phyloP scores from a whole-genome alignment of 2,113 vertebrate species.

The Alaudala cheleensis region DNA sequence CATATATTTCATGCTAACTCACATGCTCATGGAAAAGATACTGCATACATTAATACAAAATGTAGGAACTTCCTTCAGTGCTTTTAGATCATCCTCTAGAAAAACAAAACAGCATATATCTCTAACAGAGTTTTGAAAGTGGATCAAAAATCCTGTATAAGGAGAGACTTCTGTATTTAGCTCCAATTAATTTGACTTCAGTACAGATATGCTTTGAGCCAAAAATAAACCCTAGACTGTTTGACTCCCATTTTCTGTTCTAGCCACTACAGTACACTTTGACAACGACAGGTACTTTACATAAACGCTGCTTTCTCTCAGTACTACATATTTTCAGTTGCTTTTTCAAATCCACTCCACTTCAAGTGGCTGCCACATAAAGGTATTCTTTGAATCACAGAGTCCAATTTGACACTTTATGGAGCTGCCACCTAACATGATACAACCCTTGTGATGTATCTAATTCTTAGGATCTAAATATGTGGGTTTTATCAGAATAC shows the following conservation, averaged over 20 bases:
- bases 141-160: conserved; percentile 44
- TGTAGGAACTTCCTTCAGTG: neutral
- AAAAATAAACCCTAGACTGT: conserved; percentile 33
- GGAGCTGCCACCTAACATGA: neutral
- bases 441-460: neutral
- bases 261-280: neutral
- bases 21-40: neutral
- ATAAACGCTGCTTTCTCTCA: neutral
- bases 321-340: neutral
- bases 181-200: conserved; percentile 39
- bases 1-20: neutral
- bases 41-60: neutral
- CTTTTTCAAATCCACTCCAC: neutral
- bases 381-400: neutral
- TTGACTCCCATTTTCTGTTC: conserved; percentile 8
- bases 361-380: neutral
- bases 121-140: neutral
- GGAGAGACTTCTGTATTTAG: conserved; percentile 40
- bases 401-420: neutral
- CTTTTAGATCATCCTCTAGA: neutral
- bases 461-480: neutral
- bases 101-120: neutral
- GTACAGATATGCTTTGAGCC: neutral
- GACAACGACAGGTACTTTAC: neutral
- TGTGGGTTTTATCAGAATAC: neutral